Conservation (phyloP, 2,888 invertebrate species). For the Anthoptus insignis region DNA sequence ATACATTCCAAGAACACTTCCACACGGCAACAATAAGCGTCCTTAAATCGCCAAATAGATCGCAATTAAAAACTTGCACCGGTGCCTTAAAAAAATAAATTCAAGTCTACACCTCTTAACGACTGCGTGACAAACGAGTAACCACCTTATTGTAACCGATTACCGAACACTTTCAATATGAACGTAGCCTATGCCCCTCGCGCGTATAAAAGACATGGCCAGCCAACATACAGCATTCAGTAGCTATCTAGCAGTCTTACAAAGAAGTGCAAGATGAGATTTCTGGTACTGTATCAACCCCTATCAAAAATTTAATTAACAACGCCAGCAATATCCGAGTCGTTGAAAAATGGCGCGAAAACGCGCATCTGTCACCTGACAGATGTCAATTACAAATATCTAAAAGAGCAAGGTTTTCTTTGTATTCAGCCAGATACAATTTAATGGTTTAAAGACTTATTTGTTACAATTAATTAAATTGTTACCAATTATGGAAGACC, state of each 20-base stretch:
- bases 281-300: slow-evolving; percentile 72
- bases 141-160: slow-evolving; percentile 51
- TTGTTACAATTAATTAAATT: slow-evolving; percentile 26
- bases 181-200: slow-evolving; percentile 55
- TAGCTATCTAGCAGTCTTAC: slow-evolving; percentile 83
- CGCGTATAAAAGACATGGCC: slow-evolving; percentile 74
- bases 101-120: slow-evolving; percentile 33
- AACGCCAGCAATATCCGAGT: slow-evolving; percentile 24
- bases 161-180: slow-evolving; percentile 70
- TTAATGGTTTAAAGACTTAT: not conserved
- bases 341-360: slow-evolving; percentile 19
- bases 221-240: slow-evolving; percentile 71
- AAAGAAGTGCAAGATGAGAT: slow-evolving; percentile 85
- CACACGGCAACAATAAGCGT: slow-evolving; percentile 8
- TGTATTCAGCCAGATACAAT: slow-evolving; percentile 1
- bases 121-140: slow-evolving; percentile 46
- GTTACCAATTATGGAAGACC: slow-evolving; percentile 8
- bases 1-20: slow-evolving; percentile 18
- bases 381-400: slow-evolving; percentile 11
- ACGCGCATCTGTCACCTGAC: slow-evolving; percentile 12
- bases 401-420: not conserved
- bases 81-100: slow-evolving; percentile 28
- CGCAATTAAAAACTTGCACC: slow-evolving; percentile 33
- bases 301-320: not conserved
- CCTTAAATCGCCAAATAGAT: slow-evolving; percentile 28